Conservation (phyloP, 2,113 vertebrate species). For the Rhombomys opimus region DNA sequence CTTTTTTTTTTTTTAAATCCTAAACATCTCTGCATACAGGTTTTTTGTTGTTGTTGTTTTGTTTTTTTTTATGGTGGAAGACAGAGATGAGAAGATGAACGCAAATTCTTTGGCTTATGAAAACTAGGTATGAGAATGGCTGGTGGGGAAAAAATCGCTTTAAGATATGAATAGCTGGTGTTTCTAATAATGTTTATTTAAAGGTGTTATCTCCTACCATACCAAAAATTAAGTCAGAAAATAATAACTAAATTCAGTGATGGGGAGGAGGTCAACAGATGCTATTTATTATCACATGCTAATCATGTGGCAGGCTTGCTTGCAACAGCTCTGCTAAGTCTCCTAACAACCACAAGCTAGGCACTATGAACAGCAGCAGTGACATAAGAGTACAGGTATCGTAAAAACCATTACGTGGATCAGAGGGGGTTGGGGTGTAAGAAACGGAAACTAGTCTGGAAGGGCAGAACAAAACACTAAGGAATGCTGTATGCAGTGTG, state of each 20-base stretch:
- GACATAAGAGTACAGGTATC: neutral
- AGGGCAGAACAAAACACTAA: neutral
- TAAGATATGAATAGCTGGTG: neutral
- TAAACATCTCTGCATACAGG: neutral
- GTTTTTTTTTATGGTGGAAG: neutral
- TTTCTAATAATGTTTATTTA: neutral
- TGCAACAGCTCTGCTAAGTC: neutral
- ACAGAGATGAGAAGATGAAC: neutral
- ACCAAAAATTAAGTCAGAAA: neutral
- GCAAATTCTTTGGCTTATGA: neutral
- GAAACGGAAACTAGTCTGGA: neutral
- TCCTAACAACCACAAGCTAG: neutral
- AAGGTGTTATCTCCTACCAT: slow-evolving; percentile 6
- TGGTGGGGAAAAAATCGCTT: neutral
- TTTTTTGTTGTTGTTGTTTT: too few species aligned
- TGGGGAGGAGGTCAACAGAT: neutral
- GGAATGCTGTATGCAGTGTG: neutral
- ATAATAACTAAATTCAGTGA: neutral
- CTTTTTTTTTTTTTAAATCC: neutral
- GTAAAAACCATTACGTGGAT: neutral
- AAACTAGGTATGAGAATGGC: neutral
- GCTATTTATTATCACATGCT: neutral
- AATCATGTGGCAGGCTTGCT: neutral
- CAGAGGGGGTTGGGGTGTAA: neutral
- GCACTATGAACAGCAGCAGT: rapidly evolving